phyloP scores from a whole-genome alignment of 2,797 vertebrate species.

The Betta splendens region DNA sequence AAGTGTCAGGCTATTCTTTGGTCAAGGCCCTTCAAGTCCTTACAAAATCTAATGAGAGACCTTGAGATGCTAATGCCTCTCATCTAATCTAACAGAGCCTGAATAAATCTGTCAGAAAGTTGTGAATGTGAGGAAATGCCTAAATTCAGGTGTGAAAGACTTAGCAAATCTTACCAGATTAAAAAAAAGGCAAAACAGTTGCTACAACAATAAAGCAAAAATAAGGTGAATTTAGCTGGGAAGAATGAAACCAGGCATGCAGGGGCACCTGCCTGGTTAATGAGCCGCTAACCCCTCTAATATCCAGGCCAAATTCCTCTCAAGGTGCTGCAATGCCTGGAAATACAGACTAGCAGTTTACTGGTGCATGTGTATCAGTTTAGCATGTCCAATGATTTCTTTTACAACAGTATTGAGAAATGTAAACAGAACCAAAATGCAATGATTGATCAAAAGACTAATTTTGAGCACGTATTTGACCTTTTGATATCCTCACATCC shows the following conservation, averaged over 20 bases:
- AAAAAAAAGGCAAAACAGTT: too few species aligned
- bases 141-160: too few species aligned
- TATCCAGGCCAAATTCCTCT: slow-evolving; percentile 49
- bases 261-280: slow-evolving; percentile 30
- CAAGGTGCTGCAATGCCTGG: slow-evolving; percentile 23
- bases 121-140: too few species aligned
- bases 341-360: slow-evolving; percentile 17
- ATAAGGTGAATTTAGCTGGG: slow-evolving; percentile 1
- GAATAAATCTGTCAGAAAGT: too few species aligned
- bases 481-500: not conserved
- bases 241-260: slow-evolving; percentile 12
- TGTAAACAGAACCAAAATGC: not conserved
- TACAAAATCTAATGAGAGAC: too few species aligned
- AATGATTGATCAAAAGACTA: not conserved
- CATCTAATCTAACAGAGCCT: too few species aligned
- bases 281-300: slow-evolving; percentile 55
- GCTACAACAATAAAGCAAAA: too few species aligned
- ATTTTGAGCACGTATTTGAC: too few species aligned
- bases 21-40: too few species aligned
- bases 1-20: too few species aligned
- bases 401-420: not conserved
- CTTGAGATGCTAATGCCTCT: too few species aligned
- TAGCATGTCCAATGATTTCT: not conserved
- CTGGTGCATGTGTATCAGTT: not conserved
- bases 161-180: too few species aligned